Base-by-base conservation (phyloP, 2,797 vertebrate species). In the Eptatretus atami region DNA sequence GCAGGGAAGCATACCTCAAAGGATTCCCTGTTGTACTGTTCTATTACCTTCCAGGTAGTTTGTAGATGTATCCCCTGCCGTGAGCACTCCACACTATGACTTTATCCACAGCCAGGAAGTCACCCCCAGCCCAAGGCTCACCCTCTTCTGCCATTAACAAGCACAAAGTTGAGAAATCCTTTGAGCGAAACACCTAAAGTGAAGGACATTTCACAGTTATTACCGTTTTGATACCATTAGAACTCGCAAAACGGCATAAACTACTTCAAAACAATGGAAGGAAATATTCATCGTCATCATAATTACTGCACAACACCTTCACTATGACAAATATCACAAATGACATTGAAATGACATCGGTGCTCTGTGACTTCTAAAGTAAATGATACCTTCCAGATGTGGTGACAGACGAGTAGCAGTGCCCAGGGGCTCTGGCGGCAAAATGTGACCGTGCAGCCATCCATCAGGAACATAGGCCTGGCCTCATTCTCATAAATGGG, bases 101-200 rank as follows among this genome's bases (percentile, higher is more conserved):
- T 25, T 61, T 61, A 25, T 61, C 25, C 25, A 25, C 57, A 61
- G 57, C 57, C 57, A 61, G 57, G 11, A 61, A 61, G 25, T 61
- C 57, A 61, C 57, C 57, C 12, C 57, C 57, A 3, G 57, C 25
- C 57, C 57, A 61, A 25, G 12, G 57, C 57, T 25, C 57, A 61
- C 25, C 57, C 10, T n/a, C 57, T 61, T n/a, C 25, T 12, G n/a
- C 25, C 25, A 25, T 10, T 25, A 61, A n/a, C n/a, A n/a, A 61
- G 57, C 57, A 61, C 57, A n/a, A 25, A n/a, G 57, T 25, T n/a
- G n/a, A 61, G 57, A 61, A 61, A 25, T 61, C 25, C 57, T 61
- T 25, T 12, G 25, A 12, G 11, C 57, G n/a, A 12, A 61, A 24
- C 15, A 60, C 55, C 55, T 60, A 24, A 9, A 24, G 55, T 15